Percentiles rank a stretch among this genome's conserved stretches.
Conservation (phyloP, 92 coral and sea anemone species). For the Blastomussa wellsi region DNA sequence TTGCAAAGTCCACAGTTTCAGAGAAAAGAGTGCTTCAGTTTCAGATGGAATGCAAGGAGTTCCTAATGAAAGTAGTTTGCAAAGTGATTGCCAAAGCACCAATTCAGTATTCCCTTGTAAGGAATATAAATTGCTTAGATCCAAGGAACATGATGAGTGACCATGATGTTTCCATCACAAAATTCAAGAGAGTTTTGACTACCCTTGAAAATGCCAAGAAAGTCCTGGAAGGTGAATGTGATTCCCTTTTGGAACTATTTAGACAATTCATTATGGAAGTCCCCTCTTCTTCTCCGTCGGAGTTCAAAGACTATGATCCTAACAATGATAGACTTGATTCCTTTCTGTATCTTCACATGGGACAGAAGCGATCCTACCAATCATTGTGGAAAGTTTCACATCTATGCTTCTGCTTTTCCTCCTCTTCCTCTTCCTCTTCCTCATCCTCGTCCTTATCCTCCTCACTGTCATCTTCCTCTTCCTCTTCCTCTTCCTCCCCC, state of each 20-base stretch:
- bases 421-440: too few species aligned
- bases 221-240: too few species aligned
- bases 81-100: slow-evolving; percentile 55
- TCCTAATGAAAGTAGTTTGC: slow-evolving; percentile 43
- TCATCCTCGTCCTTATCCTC: too few species aligned
- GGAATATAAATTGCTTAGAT: slow-evolving; percentile 50
- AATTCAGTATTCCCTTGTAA: slow-evolving; percentile 56
- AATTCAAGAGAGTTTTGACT: slow-evolving; percentile 47
- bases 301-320: slow-evolving; percentile 46
- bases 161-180: slow-evolving; percentile 53
- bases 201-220: too few species aligned
- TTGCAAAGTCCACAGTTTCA: slow-evolving; percentile 54
- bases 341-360: too few species aligned
- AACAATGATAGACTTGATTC: too few species aligned
- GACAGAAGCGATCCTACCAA: too few species aligned
- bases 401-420: too few species aligned
- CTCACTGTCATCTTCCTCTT: too few species aligned
- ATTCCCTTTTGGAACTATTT: too few species aligned
- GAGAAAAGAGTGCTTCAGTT: slow-evolving; percentile 48
- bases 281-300: slow-evolving; percentile 36
- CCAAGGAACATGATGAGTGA: slow-evolving; percentile 55
- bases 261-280: slow-evolving; percentile 33
- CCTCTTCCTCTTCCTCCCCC: too few species aligned
- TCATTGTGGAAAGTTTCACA: too few species aligned
- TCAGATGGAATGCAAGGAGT: slow-evolving; percentile 52